Evolutionary conservation across 2,888 invertebrate genomes (phyloP).

Genomic region (Eurois occulta): DNA sequence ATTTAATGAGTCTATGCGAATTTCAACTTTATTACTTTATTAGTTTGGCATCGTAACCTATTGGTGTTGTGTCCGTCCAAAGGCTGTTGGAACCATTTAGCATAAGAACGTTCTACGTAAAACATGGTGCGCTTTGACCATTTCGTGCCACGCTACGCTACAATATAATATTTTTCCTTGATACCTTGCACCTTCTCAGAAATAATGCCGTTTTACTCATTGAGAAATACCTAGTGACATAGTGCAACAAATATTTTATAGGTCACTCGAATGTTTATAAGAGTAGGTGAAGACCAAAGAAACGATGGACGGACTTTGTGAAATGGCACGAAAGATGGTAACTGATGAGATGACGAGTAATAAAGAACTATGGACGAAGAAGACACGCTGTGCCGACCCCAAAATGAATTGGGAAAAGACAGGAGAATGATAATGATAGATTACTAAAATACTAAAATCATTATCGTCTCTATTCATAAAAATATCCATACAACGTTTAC

Average conservation of each 20-base stretch:
- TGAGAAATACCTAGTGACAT: background rate
- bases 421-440: too few species aligned
- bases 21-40: too few species aligned
- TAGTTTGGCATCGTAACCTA: too few species aligned
- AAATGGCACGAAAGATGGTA: background rate
- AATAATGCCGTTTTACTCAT: background rate
- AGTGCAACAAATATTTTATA: background rate
- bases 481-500: constrained; percentile 6
- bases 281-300: background rate
- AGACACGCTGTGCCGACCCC: background rate
- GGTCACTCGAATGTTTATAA: background rate
- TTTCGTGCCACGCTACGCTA: background rate
- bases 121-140: background rate
- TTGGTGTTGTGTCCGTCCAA: too few species aligned
- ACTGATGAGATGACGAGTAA: background rate
- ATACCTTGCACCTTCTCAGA: background rate
- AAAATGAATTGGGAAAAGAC: background rate
- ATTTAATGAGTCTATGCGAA: too few species aligned
- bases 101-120: too few species aligned
- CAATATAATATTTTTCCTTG: background rate
- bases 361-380: background rate
- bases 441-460: too few species aligned
- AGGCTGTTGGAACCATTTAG: too few species aligned
- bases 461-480: background rate
- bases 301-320: background rate